These are phyloP conservation scores for Leptinotarsa peninsularis DNA, from an alignment of 2,888 invertebrate species.

Conservation along the genomic window DNA sequence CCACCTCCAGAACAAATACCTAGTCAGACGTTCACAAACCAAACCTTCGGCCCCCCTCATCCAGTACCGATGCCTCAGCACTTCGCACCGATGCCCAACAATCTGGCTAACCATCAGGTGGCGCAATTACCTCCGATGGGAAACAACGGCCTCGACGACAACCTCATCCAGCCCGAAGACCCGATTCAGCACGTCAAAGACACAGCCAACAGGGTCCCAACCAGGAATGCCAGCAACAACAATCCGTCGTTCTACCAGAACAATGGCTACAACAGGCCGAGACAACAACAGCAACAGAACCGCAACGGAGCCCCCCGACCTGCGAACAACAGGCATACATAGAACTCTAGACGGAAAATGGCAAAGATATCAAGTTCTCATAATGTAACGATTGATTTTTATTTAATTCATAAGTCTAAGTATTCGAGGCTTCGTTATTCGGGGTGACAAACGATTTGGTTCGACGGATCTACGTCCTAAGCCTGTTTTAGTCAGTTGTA, in stretches of 20 bases:
- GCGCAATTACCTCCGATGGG: constrained; percentile 42
- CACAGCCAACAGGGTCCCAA: constrained; percentile 48
- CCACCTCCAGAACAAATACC: constrained; percentile 78
- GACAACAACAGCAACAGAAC: constrained; percentile 52
- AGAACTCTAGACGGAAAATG: constrained; percentile 26
- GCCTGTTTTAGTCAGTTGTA: neutral
- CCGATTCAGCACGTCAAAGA: constrained; percentile 45
- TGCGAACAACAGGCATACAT: constrained; percentile 45
- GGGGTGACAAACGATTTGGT: neutral
- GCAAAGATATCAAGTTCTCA: constrained; percentile 41
- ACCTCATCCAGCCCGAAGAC: constrained; percentile 64
- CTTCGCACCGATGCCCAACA: constrained; percentile 49
- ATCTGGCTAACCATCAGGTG: constrained; percentile 56
- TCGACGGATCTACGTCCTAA: neutral
- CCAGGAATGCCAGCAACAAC: constrained; percentile 48
- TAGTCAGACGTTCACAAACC: constrained; percentile 88
- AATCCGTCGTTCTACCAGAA: constrained; percentile 60
- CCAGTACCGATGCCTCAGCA: constrained; percentile 71
- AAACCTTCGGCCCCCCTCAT: constrained; percentile 74
- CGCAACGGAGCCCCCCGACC: constrained; percentile 56
- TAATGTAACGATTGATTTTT: constrained; percentile 39
- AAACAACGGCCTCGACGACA: constrained; percentile 51
- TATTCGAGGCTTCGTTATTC: constrained; percentile 20
- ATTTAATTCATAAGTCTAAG: constrained; percentile 42
- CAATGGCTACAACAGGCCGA: constrained; percentile 61